phyloP scores from a whole-genome alignment of 2,113 vertebrate genomes.

The Carlito syrichta region DNA sequence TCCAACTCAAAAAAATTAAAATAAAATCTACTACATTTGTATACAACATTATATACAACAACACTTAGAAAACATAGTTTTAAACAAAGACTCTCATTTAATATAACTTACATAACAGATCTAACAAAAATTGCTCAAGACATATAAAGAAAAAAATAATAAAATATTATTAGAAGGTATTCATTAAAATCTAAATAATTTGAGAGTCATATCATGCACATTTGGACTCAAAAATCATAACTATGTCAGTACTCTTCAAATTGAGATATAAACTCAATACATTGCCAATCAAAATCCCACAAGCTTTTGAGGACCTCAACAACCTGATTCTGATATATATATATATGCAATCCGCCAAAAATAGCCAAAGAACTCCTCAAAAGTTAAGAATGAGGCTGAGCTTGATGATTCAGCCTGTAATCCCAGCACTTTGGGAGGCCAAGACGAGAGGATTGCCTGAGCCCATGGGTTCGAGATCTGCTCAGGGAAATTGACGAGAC shows the following conservation, averaged over 20 bases:
- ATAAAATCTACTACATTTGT: background rate
- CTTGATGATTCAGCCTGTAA: too few relatives aligned
- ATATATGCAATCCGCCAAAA: background rate
- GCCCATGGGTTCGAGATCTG: too few relatives aligned
- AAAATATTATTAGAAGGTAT: background rate
- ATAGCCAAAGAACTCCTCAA: background rate
- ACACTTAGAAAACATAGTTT: background rate
- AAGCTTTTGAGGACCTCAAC: background rate
- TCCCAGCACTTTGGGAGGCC: too few relatives aligned
- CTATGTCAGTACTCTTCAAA: background rate
- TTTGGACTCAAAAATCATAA: background rate
- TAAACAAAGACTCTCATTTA: conserved; percentile 15
- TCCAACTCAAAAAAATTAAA: too few relatives aligned
- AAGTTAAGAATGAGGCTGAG: too few relatives aligned
- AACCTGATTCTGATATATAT: background rate
- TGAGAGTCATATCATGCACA: background rate
- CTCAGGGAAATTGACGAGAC: too few relatives aligned
- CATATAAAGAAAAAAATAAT: background rate
- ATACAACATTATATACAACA: background rate
- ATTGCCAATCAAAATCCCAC: background rate
- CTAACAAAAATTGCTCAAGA: background rate
- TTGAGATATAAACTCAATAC: background rate
- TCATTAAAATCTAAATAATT: background rate
- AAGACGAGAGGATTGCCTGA: too few relatives aligned
- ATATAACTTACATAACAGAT: background rate